A percentile compares a stretch with the other conserved stretches of the same genome.
These are phyloP conservation scores for Dendroctonus ponderosae DNA, from an alignment of 1,140 invertebrate species.

Conservation along the genomic window DNA sequence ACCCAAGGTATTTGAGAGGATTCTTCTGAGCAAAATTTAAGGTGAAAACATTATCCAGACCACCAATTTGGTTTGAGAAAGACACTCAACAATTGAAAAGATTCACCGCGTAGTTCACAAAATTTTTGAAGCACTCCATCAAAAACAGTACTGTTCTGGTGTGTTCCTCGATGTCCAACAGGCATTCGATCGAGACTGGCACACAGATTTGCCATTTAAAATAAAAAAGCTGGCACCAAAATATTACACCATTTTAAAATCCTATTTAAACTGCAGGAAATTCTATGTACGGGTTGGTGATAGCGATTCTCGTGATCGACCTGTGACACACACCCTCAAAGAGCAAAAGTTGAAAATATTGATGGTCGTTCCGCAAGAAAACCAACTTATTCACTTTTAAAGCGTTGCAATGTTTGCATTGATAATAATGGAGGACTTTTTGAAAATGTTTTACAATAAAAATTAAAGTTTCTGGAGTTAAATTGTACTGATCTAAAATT, in stretches of 20 bases:
- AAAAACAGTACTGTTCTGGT: constrained; percentile 2
- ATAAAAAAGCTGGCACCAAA: constrained; percentile 1
- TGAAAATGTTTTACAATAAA: too few relatives aligned
- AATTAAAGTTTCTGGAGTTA: too few relatives aligned
- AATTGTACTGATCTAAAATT: too few relatives aligned
- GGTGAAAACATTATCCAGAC: constrained; percentile 1
- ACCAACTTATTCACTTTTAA: too few relatives aligned
- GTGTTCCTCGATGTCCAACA: too few relatives aligned
- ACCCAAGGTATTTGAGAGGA: neutral
- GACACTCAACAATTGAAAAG: too few relatives aligned
- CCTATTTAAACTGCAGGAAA: constrained; percentile 1
- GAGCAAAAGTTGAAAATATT: too few relatives aligned
- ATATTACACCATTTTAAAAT: constrained; percentile 1
- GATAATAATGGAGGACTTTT: too few relatives aligned
- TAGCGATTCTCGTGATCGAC: constrained; percentile 1
- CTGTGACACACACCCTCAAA: too few relatives aligned
- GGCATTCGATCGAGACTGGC: too few relatives aligned
- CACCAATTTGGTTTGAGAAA: neutral
- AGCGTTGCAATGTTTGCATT: too few relatives aligned
- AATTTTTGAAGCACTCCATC: constrained; percentile 1
- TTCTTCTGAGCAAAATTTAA: constrained; percentile 1
- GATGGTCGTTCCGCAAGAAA: too few relatives aligned
- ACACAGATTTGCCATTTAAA: constrained; percentile 1
- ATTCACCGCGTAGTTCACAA: neutral
- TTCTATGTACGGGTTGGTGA: constrained; percentile 3